These are phyloP conservation scores for Hoplias malabaricus DNA, from an alignment of 2,113 vertebrate genomes.

Conservation along the genomic window DNA sequence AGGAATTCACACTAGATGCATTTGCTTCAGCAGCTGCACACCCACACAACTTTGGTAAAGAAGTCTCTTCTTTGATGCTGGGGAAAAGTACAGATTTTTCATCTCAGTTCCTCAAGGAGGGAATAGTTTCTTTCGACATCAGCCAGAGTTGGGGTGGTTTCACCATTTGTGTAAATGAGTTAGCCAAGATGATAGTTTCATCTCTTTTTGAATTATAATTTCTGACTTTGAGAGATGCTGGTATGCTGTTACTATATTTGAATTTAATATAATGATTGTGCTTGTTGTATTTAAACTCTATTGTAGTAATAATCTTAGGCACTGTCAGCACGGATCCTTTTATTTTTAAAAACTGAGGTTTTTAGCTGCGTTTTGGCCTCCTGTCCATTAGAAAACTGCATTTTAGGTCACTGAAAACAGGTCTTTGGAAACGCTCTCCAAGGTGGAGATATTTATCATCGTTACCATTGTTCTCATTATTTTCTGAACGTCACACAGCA, in stretches of 20 bases:
- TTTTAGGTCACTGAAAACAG: too few relatives aligned
- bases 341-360: too few relatives aligned
- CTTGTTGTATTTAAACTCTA: too few relatives aligned
- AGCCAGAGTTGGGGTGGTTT: not conserved
- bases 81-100: not conserved
- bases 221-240: not conserved
- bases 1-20: constrained; percentile 6
- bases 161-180: not conserved
- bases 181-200: not conserved
- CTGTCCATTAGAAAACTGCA: too few relatives aligned
- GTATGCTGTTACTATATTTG: not conserved
- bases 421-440: too few relatives aligned
- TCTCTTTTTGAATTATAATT: not conserved
- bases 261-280: too few relatives aligned
- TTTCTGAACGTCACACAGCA: too few relatives aligned
- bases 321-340: too few relatives aligned
- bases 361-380: too few relatives aligned
- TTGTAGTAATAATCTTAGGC: too few relatives aligned
- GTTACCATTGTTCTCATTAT: too few relatives aligned
- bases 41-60: not conserved
- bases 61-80: not conserved
- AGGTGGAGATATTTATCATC: too few relatives aligned
- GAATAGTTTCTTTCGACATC: not conserved
- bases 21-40: constrained; percentile 26
- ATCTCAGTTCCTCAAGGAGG: not conserved